Evolutionary conservation across 2,797 vertebrate genomes (phyloP).

Genomic region (Chelon auratus): DNA sequence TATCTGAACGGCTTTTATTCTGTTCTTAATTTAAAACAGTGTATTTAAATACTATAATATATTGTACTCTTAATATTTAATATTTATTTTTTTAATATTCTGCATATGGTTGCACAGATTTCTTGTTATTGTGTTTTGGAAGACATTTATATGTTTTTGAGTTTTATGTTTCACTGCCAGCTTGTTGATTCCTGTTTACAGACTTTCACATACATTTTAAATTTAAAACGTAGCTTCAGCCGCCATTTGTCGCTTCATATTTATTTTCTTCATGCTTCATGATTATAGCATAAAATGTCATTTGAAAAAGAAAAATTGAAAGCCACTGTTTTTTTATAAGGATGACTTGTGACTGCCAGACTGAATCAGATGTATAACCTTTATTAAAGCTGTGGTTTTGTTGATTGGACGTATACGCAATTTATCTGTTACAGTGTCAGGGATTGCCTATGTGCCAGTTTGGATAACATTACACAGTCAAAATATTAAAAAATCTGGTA

Average conservation of each 20-base stretch:
- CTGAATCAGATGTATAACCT: background rate
- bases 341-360: background rate
- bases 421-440: slow-evolving; percentile 16
- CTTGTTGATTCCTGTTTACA: background rate
- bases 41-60: too few relatives aligned
- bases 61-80: slow-evolving; percentile 2
- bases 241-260: background rate
- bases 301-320: background rate
- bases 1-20: slow-evolving; percentile 11
- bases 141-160: background rate
- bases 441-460: background rate
- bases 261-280: background rate
- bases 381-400: background rate
- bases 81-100: background rate
- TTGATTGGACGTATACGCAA: background rate
- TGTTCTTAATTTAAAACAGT: background rate
- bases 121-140: background rate
- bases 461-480: background rate
- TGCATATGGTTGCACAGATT: background rate
- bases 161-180: background rate
- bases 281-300: background rate
- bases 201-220: background rate
- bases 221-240: background rate
- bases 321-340: background rate
- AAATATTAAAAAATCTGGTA: background rate